These are phyloP conservation scores for Nemotelus pantherinus DNA, from an alignment of 2,888 invertebrate species.

Conservation along the genomic window DNA sequence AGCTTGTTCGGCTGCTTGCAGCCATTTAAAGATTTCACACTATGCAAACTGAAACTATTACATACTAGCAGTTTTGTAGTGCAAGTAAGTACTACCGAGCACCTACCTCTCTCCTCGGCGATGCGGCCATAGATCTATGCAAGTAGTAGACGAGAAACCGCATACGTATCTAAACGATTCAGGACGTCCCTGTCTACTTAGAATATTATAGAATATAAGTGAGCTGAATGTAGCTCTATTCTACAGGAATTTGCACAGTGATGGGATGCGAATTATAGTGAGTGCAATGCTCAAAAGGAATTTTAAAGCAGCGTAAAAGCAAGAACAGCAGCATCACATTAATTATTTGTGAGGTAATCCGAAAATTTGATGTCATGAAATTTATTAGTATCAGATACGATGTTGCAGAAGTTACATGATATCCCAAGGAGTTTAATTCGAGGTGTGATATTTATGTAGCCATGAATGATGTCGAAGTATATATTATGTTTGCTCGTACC, in stretches of 20 bases:
- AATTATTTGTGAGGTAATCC: not conserved
- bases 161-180: not conserved
- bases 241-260: not conserved
- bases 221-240: not conserved
- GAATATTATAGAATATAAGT: not conserved
- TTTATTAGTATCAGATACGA: too few species aligned
- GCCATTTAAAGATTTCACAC: conserved; percentile 22
- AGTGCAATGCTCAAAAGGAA: not conserved
- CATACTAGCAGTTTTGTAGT: not conserved
- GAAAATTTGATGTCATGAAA: not conserved
- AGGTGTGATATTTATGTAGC: too few species aligned
- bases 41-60: conserved; percentile 15
- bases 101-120: not conserved
- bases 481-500: too few species aligned
- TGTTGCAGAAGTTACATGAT: too few species aligned
- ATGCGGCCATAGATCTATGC: too few species aligned
- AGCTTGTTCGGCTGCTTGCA: conserved; percentile 2
- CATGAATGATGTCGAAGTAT: too few species aligned
- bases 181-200: not conserved
- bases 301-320: not conserved
- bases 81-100: not conserved
- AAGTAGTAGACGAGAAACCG: not conserved
- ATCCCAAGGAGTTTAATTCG: too few species aligned
- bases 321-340: not conserved
- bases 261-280: not conserved